Percentiles rank a stretch among this genome's conserved stretches.
Conservation (phyloP, 2,113 vertebrate species). For the Gambusia holbrooki region DNA sequence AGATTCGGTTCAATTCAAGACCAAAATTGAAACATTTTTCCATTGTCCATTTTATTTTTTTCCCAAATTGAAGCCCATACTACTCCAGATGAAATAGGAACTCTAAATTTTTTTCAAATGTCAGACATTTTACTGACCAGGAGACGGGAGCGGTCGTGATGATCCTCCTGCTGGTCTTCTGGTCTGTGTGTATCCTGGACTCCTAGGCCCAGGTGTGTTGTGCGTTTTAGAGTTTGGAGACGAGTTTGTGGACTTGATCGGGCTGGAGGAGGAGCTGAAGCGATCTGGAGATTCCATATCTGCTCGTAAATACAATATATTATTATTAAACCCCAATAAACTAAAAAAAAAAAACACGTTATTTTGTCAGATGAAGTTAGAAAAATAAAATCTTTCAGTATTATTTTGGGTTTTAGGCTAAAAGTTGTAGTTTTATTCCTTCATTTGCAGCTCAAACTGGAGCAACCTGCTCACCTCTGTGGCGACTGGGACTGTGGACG, state of each 20-base stretch:
- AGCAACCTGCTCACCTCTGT: conserved; percentile 67
- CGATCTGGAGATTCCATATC: conserved; percentile 65
- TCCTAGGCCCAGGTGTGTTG: conserved; percentile 80
- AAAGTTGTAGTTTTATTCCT: no score
- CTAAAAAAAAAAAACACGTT: no score
- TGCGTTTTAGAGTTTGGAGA: conserved; percentile 78
- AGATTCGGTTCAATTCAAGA: no score
- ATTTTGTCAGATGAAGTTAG: no score
- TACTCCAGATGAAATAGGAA: no score
- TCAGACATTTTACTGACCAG: conserved; percentile 72
- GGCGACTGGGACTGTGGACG: conserved; percentile 82
- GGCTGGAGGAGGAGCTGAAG: conserved; percentile 67
- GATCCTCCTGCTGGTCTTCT: conserved; percentile 86
- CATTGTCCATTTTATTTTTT: no score
- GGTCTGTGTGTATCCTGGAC: conserved; percentile 83
- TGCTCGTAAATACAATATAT: conserved; percentile 29
- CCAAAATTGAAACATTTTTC: no score
- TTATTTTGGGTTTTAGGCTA: no score
- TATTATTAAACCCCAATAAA: background rate
- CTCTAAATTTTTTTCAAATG: no score
- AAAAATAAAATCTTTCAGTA: no score
- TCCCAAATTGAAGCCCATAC: no score
- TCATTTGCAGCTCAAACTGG: background rate
- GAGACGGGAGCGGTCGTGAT: conserved; percentile 88
- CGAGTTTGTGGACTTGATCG: conserved; percentile 67